A percentile compares a stretch with the other conserved stretches of the same genome.
These are phyloP conservation scores for Drosophila kuntzei DNA, from an alignment of 2,888 invertebrate species.

Conservation along the genomic window DNA sequence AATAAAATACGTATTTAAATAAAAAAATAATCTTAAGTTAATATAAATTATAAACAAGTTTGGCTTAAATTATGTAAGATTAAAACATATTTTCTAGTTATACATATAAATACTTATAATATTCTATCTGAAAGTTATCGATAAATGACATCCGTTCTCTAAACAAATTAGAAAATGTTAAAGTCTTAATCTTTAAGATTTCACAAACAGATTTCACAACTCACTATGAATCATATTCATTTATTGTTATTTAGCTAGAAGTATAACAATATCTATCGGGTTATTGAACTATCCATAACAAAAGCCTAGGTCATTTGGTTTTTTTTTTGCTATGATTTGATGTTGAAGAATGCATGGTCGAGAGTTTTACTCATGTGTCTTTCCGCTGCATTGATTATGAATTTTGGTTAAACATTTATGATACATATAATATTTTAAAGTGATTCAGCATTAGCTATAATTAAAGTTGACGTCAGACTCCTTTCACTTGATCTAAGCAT, in stretches of 20 bases:
- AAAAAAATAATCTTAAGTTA: constrained; percentile 17
- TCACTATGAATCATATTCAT: constrained; percentile 34
- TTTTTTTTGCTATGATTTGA: constrained; percentile 13
- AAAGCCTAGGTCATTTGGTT: constrained; percentile 28
- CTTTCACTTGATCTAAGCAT: constrained; percentile 43
- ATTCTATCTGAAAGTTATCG: constrained; percentile 1
- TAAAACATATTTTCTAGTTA: constrained; percentile 23
- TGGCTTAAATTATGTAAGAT: constrained; percentile 45
- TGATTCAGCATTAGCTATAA: constrained; percentile 37
- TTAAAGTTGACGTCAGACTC: constrained; percentile 37
- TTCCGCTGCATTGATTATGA: constrained; percentile 28
- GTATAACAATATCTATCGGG: constrained; percentile 34
- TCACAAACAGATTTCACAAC: constrained; percentile 38
- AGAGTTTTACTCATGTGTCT: constrained; percentile 30
- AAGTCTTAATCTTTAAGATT: neutral
- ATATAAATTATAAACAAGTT: constrained; percentile 43
- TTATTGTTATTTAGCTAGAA: constrained; percentile 9
- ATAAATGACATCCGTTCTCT: neutral
- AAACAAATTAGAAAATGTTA: neutral
- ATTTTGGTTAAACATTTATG: constrained; percentile 7
- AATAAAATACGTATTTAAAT: constrained; percentile 48
- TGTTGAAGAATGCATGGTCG: constrained; percentile 36
- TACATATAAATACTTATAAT: constrained; percentile 16
- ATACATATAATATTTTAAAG: constrained; percentile 4
- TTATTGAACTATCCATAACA: constrained; percentile 45